Evolutionary conservation across 2,797 vertebrate species (phyloP).

Genomic region (Peromyscus attwateri): DNA sequence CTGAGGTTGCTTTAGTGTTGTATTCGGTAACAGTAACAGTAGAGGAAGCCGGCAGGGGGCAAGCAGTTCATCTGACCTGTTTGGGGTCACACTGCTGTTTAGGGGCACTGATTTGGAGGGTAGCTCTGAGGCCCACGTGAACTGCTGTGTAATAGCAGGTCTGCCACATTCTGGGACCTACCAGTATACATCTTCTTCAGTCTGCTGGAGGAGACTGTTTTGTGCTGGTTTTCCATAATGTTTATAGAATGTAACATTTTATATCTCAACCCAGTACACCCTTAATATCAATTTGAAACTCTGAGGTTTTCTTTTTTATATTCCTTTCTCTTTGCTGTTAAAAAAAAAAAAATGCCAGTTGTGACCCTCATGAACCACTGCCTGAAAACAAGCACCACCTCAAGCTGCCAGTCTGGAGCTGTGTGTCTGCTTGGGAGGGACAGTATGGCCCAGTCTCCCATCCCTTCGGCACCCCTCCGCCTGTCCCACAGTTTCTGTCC

Average conservation of each 20-base stretch:
- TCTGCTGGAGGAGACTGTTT: not conserved
- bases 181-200: not conserved
- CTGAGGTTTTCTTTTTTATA: conserved; percentile 62
- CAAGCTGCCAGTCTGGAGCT: not conserved
- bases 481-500: not conserved
- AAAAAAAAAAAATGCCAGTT: not conserved
- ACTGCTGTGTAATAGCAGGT: not conserved
- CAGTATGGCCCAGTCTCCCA: rapidly evolving
- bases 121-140: not conserved
- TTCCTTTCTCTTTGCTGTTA: not conserved
- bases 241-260: conserved; percentile 47
- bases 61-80: not conserved
- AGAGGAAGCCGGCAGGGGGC: not conserved
- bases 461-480: not conserved
- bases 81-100: not conserved
- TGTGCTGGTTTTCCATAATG: conserved; percentile 39
- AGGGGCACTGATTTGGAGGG: not conserved
- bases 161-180: not conserved
- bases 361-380: not conserved
- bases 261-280: not conserved
- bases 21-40: not conserved
- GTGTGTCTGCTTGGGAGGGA: not conserved
- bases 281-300: conserved; percentile 48
- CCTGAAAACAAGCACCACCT: rapidly evolving
- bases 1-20: not conserved